Evolutionary conservation across 2,888 invertebrate species (phyloP).

Genomic region (Polydrusus pterygomalis): DNA sequence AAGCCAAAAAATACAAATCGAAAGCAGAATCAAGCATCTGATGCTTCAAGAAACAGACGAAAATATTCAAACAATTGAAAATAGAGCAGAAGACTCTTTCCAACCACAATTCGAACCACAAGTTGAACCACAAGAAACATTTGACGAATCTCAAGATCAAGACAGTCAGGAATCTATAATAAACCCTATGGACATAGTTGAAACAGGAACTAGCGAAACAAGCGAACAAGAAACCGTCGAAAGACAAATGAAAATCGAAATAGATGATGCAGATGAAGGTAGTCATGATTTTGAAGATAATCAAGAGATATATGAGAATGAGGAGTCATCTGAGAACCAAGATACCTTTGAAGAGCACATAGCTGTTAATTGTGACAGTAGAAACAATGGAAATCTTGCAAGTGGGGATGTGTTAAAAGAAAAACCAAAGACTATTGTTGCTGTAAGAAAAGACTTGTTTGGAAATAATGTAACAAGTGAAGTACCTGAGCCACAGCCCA

Average conservation of each 20-base stretch:
- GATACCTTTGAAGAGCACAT: slow-evolving; percentile 6
- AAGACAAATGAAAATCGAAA: slow-evolving; percentile 28
- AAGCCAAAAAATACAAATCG: slow-evolving; percentile 51
- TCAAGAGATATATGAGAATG: slow-evolving; percentile 1
- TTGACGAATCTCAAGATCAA: neutral
- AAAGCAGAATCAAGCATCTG: slow-evolving; percentile 48
- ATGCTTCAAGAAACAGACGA: slow-evolving; percentile 45
- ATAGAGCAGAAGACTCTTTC: neutral
- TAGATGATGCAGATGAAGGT: slow-evolving; percentile 19
- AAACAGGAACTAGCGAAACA: slow-evolving; percentile 14
- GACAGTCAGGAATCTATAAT: neutral
- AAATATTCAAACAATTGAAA: neutral
- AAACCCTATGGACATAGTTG: slow-evolving; percentile 12
- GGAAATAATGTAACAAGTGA: neutral
- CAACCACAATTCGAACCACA: neutral
- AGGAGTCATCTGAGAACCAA: neutral
- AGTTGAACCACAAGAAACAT: neutral
- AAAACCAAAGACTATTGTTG: slow-evolving; percentile 34
- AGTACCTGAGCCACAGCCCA: slow-evolving; percentile 6
- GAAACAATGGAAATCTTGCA: neutral
- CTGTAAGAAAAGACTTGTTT: slow-evolving; percentile 50
- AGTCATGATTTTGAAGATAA: neutral
- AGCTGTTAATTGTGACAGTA: neutral
- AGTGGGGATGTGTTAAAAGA: slow-evolving; percentile 17
- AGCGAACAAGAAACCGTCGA: slow-evolving; percentile 17